A percentile compares a stretch with the other conserved stretches of the same genome.
These are phyloP conservation scores for Indicator indicator DNA, from an alignment of 2,113 vertebrate species.

Conservation along the genomic window DNA sequence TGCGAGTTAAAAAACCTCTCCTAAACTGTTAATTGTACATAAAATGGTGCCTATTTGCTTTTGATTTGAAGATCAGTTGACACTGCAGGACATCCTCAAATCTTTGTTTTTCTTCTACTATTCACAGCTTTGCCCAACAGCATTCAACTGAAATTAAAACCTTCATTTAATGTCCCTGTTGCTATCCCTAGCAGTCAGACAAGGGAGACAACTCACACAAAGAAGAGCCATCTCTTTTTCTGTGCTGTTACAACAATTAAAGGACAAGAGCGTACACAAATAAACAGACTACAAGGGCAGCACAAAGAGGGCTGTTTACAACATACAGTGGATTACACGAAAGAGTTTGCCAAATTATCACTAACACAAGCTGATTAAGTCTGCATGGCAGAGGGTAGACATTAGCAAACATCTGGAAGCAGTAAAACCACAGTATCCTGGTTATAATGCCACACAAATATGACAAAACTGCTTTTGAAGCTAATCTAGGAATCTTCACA, in stretches of 20 bases:
- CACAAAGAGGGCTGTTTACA: conserved; percentile 6
- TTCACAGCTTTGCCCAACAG: not conserved
- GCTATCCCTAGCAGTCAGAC: not conserved
- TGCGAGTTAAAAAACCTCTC: not conserved
- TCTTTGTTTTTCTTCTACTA: not conserved
- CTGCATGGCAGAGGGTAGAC: not conserved
- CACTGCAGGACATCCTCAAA: not conserved
- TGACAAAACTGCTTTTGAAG: not conserved
- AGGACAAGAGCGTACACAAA: not conserved
- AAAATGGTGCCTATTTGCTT: not conserved
- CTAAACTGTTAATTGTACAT: not conserved
- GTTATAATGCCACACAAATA: not conserved
- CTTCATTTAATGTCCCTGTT: not conserved
- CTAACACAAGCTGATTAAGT: conserved; percentile 23
- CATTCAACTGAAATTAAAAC: not conserved
- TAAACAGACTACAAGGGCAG: not conserved
- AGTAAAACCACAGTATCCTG: not conserved
- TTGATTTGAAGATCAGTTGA: not conserved
- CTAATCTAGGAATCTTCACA: not conserved
- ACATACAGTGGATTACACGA: not conserved
- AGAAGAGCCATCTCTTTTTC: not conserved
- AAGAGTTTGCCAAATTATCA: conserved; percentile 16
- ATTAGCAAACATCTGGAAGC: not conserved
- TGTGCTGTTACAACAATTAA: not conserved
- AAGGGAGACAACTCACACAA: not conserved